phyloP scores from a whole-genome alignment of 2,113 vertebrate species.

The Gambusia affinis region DNA sequence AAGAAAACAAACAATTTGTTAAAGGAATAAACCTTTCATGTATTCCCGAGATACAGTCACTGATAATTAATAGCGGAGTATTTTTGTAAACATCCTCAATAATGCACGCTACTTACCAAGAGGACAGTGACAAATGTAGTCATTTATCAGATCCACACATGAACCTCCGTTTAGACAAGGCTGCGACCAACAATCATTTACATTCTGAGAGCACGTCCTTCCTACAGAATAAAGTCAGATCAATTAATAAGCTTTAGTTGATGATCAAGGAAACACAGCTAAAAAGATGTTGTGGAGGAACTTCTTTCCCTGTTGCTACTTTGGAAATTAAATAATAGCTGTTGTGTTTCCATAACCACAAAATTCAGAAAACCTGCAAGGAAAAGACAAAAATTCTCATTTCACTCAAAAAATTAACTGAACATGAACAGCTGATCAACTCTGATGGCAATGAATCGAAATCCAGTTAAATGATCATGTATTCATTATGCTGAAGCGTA shows the following conservation, averaged over 20 bases:
- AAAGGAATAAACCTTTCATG: conserved; percentile 17
- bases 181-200: conserved; percentile 75
- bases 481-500: conserved; percentile 7
- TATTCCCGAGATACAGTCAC: conserved; percentile 20
- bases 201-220: conserved; percentile 69
- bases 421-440: conserved; percentile 35
- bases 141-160: conserved; percentile 77
- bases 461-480: conserved; percentile 45
- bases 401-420: neutral
- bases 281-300: conserved; percentile 1
- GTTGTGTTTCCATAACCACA: neutral
- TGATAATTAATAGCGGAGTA: conserved; percentile 45
- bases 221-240: conserved; percentile 64
- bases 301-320: neutral
- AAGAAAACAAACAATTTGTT: conserved; percentile 20
- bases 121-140: conserved; percentile 80
- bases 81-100: conserved; percentile 59
- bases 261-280: conserved; percentile 17
- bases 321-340: neutral
- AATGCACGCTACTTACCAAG: conserved; percentile 72
- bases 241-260: conserved; percentile 35
- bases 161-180: conserved; percentile 81
- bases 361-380: conserved; percentile 7
- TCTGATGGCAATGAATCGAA: conserved; percentile 27
- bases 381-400: neutral